Percentiles rank a stretch among this genome's conserved stretches.
Evolutionary conservation across 2,113 vertebrate species (phyloP).

Genomic region (Halcyon malimbica): DNA sequence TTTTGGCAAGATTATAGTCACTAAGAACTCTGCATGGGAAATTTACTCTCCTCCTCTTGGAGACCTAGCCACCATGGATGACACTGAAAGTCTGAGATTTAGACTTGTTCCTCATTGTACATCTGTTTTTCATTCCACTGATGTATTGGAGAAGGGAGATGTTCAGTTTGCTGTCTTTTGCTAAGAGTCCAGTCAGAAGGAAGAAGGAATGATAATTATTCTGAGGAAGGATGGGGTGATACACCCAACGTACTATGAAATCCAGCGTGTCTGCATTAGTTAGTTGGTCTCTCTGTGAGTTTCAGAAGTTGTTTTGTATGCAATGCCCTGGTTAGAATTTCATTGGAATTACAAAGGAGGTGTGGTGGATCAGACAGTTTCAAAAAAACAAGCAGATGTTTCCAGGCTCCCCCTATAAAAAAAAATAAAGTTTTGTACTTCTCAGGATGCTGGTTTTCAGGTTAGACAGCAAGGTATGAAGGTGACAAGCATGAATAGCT

Average conservation of each 20-base stretch:
- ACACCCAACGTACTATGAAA: neutral
- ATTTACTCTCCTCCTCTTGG: neutral
- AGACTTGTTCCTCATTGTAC: neutral
- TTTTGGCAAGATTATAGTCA: neutral
- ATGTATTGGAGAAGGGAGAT: neutral
- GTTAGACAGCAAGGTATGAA: neutral
- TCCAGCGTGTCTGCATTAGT: neutral
- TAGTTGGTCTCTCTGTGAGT: neutral
- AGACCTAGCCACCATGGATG: neutral
- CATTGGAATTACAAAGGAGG: neutral
- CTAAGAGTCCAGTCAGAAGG: neutral
- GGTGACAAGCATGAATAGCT: neutral
- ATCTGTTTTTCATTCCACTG: neutral
- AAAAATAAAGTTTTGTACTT: neutral
- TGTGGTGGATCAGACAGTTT: neutral
- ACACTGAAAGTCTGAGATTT: neutral
- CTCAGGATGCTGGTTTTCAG: neutral
- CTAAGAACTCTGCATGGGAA: neutral
- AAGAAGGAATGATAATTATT: neutral
- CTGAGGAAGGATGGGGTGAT: neutral
- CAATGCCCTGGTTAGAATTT: neutral
- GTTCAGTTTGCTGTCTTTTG: neutral
- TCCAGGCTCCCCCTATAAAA: neutral
- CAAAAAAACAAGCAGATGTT: neutral
- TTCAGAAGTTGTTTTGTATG: neutral